Percentiles rank a stretch among this genome's conserved stretches.
These are phyloP conservation scores for Corydoras maculifer DNA, from an alignment of 2,113 vertebrate genomes.

Conservation along the genomic window DNA sequence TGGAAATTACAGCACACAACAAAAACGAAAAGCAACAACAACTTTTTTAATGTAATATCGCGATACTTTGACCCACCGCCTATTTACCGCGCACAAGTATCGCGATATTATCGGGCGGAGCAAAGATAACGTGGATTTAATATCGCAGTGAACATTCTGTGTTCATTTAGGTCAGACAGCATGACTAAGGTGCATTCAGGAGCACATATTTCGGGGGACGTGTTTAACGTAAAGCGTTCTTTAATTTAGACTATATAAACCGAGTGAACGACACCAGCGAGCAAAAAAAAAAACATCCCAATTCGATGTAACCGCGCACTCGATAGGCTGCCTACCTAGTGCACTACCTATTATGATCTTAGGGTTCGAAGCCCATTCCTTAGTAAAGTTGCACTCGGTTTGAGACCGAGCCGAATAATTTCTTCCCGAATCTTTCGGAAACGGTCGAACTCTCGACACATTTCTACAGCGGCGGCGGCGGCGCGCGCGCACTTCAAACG, in stretches of 20 bases:
- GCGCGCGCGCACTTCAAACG: not conserved
- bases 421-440: not conserved
- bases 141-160: not conserved
- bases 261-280: no score
- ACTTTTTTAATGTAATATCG: no score
- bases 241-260: no score
- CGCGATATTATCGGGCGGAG: not conserved
- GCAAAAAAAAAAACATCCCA: no score
- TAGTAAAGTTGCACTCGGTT: not conserved
- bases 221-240: no score
- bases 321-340: not conserved
- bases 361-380: not conserved
- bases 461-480: not conserved
- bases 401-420: not conserved
- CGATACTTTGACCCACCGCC: no score
- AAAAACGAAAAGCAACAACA: no score
- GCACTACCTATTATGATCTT: not conserved
- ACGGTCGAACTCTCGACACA: not conserved
- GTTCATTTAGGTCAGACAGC: no score
- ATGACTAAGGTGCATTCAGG: no score
- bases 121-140: not conserved
- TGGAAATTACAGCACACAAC: no score
- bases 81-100: not conserved
- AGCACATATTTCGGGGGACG: no score
- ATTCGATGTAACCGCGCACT: not conserved